phyloP scores from a whole-genome alignment of 1,140 invertebrate genomes.

The Kradibia gibbosae region DNA sequence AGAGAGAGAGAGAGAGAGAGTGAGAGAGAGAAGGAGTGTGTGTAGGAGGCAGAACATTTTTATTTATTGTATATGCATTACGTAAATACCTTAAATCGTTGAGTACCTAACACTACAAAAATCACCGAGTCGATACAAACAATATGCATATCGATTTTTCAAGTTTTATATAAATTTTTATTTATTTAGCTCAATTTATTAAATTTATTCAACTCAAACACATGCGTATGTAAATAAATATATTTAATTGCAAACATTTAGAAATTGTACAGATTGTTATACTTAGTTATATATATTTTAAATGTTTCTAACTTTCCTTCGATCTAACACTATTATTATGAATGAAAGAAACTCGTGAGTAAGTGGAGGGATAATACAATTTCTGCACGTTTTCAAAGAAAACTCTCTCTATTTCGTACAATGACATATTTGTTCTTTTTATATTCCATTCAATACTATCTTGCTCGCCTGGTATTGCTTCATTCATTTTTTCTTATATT shows the following conservation, averaged over 20 bases:
- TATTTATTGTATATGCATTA: too few species aligned
- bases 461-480: not conserved
- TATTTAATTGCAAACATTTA: too few species aligned
- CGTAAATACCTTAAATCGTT: too few species aligned
- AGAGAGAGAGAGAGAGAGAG: not conserved
- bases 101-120: too few species aligned
- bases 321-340: not conserved
- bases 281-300: not conserved
- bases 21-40: not conserved
- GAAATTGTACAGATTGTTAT: too few species aligned
- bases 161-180: too few species aligned
- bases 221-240: too few species aligned
- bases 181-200: too few species aligned
- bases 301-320: constrained; percentile 36
- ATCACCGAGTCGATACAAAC: too few species aligned
- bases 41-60: not conserved
- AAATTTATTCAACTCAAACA: too few species aligned
- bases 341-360: not conserved
- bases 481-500: not conserved
- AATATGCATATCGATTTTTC: too few species aligned
- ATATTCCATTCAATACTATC: not conserved
- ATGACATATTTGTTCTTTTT: not conserved
- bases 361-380: constrained; percentile 19
- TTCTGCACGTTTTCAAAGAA: constrained; percentile 1
- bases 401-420: constrained; percentile 1